A percentile compares a stretch with the other conserved stretches of the same genome.
Evolutionary conservation across 2,113 vertebrate species (phyloP).

Genomic region (Boleophthalmus pectinirostris): DNA sequence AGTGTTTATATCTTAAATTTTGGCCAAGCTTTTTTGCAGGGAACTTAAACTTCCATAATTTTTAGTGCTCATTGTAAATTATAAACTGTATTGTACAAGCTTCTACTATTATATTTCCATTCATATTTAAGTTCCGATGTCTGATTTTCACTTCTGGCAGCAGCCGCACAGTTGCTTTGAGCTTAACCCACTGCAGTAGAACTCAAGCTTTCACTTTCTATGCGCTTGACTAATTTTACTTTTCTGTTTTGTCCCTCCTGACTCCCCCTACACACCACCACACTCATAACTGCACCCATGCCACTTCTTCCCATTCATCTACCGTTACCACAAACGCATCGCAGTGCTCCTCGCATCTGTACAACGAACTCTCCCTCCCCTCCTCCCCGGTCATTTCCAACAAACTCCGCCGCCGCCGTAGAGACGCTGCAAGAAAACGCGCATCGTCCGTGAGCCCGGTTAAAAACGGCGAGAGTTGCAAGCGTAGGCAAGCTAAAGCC

Average conservation of each 20-base stretch:
- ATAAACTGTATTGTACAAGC: conserved; percentile 12
- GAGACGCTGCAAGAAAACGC: conserved; percentile 78
- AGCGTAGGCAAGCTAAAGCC: conserved; percentile 69
- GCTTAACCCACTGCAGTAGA: conserved; percentile 57
- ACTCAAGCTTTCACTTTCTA: conserved; percentile 61
- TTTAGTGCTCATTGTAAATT: neutral
- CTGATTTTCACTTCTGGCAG: conserved; percentile 45
- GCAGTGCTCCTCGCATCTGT: conserved; percentile 78
- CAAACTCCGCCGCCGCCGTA: conserved; percentile 86
- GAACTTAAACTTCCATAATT: too few species aligned
- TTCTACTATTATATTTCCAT: conserved; percentile 27
- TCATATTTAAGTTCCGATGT: conserved; percentile 12
- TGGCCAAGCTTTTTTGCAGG: too few species aligned
- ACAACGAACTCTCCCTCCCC: conserved; percentile 79
- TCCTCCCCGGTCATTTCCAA: conserved; percentile 78
- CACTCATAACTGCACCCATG: conserved; percentile 78
- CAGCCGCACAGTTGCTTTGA: conserved; percentile 58
- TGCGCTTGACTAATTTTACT: conserved; percentile 89
- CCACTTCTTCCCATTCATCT: conserved; percentile 40
- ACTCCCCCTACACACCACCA: conserved; percentile 78
- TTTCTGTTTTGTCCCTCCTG: conserved; percentile 91
- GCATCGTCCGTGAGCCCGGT: conserved; percentile 70
- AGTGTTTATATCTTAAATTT: too few species aligned
- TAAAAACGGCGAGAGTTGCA: conserved; percentile 60
- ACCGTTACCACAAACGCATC: conserved; percentile 54